Percentiles rank a stretch among this genome's conserved stretches.
Conservation (phyloP, 2,888 invertebrate species). For the Ctenicera cuprea region DNA sequence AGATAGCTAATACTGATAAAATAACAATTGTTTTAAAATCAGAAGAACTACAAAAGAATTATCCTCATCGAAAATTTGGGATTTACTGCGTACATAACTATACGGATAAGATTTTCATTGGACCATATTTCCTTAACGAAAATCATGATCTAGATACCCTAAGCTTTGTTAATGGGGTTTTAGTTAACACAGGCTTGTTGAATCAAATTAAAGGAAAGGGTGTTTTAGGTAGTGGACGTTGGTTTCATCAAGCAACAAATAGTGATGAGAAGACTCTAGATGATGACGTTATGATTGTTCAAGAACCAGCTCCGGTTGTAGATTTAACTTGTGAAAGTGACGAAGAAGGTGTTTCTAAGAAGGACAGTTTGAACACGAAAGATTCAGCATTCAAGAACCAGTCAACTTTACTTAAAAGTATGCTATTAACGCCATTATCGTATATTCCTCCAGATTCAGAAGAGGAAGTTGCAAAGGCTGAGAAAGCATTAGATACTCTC, state of each 20-base stretch:
- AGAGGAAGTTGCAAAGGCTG: conserved; percentile 9
- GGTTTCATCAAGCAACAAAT: conserved; percentile 54
- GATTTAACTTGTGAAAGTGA: conserved; percentile 57
- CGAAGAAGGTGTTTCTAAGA: conserved; percentile 30
- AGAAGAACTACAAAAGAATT: conserved; percentile 56
- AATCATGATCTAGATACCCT: conserved; percentile 66
- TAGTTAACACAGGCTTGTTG: conserved; percentile 64
- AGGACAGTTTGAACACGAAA: not conserved
- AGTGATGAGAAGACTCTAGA: conserved; percentile 24
- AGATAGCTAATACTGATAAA: conserved; percentile 72
- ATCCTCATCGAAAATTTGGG: conserved; percentile 65
- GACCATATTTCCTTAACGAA: conserved; percentile 66
- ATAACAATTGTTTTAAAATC: conserved; percentile 73
- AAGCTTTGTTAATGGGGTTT: conserved; percentile 63
- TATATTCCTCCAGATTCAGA: not conserved
- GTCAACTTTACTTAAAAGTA: not conserved
- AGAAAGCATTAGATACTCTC: conserved; percentile 11
- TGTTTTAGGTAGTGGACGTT: conserved; percentile 48
- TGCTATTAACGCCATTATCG: not conserved
- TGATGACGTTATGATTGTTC: conserved; percentile 45
- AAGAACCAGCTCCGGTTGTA: conserved; percentile 41
- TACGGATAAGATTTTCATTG: conserved; percentile 67
- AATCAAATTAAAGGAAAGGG: conserved; percentile 63
- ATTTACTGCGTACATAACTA: conserved; percentile 67
- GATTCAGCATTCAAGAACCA: not conserved